Evolutionary conservation across 2,113 vertebrate species (phyloP), one percentile per base, ranked within the genome.

Genomic region (Macrotus californicus): DNA sequence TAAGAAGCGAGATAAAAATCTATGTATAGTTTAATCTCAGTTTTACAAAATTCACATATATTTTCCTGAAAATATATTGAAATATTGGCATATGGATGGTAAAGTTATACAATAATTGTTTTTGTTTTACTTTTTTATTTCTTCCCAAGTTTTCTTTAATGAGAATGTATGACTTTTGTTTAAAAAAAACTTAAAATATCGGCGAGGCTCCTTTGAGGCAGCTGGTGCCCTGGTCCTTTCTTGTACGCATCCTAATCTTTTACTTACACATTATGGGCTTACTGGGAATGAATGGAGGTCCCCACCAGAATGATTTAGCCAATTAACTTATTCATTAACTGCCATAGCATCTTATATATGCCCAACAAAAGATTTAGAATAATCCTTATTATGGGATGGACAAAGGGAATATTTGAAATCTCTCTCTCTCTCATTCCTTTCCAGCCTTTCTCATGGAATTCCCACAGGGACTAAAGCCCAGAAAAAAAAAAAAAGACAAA

Each of bases 251-350:
- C 48, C 52, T 94, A 94, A 96, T 96, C 95, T 94, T 81, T 86
- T 94, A 39, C 36, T 77, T 48, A 87, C 93, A 91, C 52, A 84
- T 84, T 83, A 77, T 0, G 2, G 52, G 67, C 59, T 89, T 93
- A 19, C 16, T 59, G n/a, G 84, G 94, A 96, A 83, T 64, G 97
- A 97, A 95, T 48, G 91, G 67, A 56, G 14, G 94, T 66, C 70
- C 2, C 14, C 59, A 95, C 91, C n/a, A 87, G 77, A 94, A 82
- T 82, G 24, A 29, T 31, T 97, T 75, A 96, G 31, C 96, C 87
- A 94, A 64, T 86, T 97, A 93, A 66, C 43, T 94, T 96, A 86
- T 34, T 98, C 96, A 93, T 96, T 98, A 97, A 96, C 50, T 93
- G 46, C 86, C 94, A 39, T 77, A 94, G 81, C 86, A 46, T 95